Conservation (phyloP, 1,140 invertebrate genomes). For the Piezodorus guildinii region DNA sequence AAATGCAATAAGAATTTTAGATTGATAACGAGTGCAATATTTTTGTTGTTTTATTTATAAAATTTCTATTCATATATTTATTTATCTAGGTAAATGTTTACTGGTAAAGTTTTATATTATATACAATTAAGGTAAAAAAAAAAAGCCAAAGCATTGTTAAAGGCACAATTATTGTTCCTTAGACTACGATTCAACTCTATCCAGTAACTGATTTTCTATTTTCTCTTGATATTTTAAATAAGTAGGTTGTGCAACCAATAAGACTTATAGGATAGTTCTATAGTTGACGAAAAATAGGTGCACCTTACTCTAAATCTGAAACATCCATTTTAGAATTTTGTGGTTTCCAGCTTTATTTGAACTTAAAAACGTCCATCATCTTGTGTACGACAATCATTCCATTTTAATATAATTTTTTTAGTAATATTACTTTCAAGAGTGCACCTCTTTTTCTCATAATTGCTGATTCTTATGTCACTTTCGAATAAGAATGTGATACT, state of each 20-base stretch:
- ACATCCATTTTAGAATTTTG: neutral
- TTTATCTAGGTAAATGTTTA: neutral
- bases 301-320: neutral
- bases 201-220: neutral
- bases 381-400: conserved; percentile 10
- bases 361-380: too few relatives aligned
- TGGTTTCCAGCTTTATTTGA: too few relatives aligned
- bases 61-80: conserved; percentile 11
- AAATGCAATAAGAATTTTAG: conserved; percentile 2
- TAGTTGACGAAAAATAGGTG: conserved; percentile 4
- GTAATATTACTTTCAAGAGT: neutral
- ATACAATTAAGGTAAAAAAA: neutral
- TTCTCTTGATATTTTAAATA: conserved; percentile 4
- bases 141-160: conserved; percentile 11
- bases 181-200: conserved; percentile 17
- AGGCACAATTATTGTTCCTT: conserved; percentile 6
- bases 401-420: neutral
- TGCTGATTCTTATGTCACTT: neutral
- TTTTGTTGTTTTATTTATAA: conserved; percentile 2
- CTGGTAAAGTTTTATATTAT: too few relatives aligned
- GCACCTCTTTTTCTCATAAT: neutral
- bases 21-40: conserved; percentile 8
- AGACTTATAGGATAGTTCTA: conserved; percentile 14
- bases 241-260: conserved; percentile 13
- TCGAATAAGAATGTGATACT: conserved; percentile 3